Evolutionary conservation across 2,797 vertebrate species (phyloP).

Genomic region (Novumbra hubbsi): DNA sequence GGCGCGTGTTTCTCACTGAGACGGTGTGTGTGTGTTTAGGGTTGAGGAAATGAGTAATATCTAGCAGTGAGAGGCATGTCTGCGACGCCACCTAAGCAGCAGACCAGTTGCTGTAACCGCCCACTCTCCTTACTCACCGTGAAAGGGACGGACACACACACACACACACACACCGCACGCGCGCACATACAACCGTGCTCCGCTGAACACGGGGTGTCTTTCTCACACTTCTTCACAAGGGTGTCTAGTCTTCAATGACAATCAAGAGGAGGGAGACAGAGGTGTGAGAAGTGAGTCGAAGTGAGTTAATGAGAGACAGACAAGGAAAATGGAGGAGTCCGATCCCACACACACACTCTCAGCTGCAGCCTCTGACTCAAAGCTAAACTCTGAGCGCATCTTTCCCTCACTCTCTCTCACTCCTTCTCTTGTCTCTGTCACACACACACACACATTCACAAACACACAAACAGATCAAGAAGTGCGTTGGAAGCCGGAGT

Average conservation of each 20-base stretch:
- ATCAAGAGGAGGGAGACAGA: conserved; percentile 39
- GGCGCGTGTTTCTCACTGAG: conserved; percentile 45
- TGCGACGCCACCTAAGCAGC: conserved; percentile 78
- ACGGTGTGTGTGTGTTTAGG: conserved; percentile 65
- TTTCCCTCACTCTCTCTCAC: conserved; percentile 10
- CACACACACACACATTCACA: conserved; percentile 16
- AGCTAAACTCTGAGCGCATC: conserved; percentile 68
- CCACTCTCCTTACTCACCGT: conserved; percentile 82
- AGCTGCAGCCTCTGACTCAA: conserved; percentile 72
- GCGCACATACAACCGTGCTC: conserved; percentile 31
- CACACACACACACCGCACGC: conserved; percentile 34
- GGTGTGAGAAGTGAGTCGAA: conserved; percentile 42
- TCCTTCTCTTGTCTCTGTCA: conserved; percentile 25
- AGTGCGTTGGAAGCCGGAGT: neutral
- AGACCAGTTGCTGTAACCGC: conserved; percentile 81
- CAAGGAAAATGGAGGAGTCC: conserved; percentile 60
- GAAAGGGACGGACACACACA: conserved; percentile 46
- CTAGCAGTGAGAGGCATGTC: conserved; percentile 80
- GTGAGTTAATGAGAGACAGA: conserved; percentile 60
- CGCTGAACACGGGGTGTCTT: conserved; percentile 31
- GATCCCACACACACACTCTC: conserved; percentile 73
- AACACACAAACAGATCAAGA: conserved; percentile 26
- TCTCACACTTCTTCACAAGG: conserved; percentile 30
- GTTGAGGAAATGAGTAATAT: conserved; percentile 85
- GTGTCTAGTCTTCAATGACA: conserved; percentile 15